phyloP scores from a whole-genome alignment of 53 echinoderm and acorn worm genomes.

The Temnopleurus reevesii region DNA sequence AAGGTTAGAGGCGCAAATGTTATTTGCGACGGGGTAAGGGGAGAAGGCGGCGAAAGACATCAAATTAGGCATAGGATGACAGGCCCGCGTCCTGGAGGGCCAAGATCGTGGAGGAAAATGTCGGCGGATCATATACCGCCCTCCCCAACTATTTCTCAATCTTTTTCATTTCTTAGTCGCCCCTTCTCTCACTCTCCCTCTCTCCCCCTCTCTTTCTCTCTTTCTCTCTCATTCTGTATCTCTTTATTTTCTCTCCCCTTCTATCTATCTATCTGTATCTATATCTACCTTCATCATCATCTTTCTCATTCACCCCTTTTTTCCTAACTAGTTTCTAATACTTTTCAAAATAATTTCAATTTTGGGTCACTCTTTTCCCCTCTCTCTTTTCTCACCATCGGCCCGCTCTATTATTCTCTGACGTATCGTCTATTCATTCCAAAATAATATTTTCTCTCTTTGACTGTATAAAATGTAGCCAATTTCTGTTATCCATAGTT shows the following conservation, averaged over 20 bases:
- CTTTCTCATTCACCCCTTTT: too few species aligned
- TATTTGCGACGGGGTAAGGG: conserved; percentile 58
- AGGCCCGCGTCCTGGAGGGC: conserved; percentile 32
- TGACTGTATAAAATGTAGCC: too few species aligned
- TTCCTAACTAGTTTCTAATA: too few species aligned
- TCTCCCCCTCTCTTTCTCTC: background rate
- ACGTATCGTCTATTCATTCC: too few species aligned
- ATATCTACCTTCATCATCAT: too few species aligned
- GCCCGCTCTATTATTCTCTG: background rate
- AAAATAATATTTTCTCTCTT: too few species aligned
- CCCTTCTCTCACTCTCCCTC: background rate
- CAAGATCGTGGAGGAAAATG: background rate
- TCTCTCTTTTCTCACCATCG: background rate
- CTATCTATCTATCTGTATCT: too few species aligned
- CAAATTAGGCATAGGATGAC: conserved; percentile 56
- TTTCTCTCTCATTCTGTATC: background rate
- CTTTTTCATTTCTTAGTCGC: background rate
- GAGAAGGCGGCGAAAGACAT: conserved; percentile 53
- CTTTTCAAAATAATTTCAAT: too few species aligned
- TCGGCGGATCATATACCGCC: background rate
- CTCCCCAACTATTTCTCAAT: background rate
- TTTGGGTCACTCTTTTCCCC: background rate
- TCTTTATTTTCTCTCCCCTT: background rate
- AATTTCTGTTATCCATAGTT: too few species aligned
- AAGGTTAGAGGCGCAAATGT: conserved; percentile 63